These are phyloP conservation scores for Coelogynopora nodosa DNA, from an alignment of 2,888 invertebrate species.

Conservation along the genomic window DNA sequence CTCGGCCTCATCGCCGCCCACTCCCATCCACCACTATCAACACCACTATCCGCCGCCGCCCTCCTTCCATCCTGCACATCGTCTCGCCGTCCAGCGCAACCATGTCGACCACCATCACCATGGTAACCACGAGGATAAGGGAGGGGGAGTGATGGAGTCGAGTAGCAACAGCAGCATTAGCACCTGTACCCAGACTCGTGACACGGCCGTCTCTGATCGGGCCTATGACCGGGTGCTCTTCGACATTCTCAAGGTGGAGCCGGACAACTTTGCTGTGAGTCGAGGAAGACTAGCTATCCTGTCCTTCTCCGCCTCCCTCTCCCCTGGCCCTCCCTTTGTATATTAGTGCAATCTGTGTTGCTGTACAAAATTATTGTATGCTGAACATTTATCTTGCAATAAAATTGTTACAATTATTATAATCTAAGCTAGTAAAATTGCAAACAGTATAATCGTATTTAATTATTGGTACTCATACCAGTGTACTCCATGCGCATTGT, in stretches of 20 bases:
- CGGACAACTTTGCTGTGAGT: constrained; percentile 15
- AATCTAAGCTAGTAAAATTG: no score
- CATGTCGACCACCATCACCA: neutral
- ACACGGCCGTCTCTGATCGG: neutral
- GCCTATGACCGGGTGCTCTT: neutral
- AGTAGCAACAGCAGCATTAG: neutral
- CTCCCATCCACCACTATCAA: neutral
- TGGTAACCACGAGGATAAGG: neutral
- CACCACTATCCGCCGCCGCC: neutral
- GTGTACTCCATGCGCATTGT: no score
- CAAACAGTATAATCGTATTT: no score
- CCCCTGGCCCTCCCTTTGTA: no score
- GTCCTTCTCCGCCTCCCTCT: no score
- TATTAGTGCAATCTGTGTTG: no score
- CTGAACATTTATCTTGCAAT: no score
- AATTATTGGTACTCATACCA: no score
- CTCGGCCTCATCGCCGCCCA: neutral
- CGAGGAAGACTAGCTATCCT: neutral
- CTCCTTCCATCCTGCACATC: neutral
- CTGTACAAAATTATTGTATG: no score
- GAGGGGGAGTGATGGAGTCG: neutral
- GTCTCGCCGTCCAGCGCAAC: no score
- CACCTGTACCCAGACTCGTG: neutral
- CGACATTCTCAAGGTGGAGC: constrained; percentile 3
- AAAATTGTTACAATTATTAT: no score